Conservation (phyloP, 2,113 vertebrate species). For the Patagioenas fasciata region DNA sequence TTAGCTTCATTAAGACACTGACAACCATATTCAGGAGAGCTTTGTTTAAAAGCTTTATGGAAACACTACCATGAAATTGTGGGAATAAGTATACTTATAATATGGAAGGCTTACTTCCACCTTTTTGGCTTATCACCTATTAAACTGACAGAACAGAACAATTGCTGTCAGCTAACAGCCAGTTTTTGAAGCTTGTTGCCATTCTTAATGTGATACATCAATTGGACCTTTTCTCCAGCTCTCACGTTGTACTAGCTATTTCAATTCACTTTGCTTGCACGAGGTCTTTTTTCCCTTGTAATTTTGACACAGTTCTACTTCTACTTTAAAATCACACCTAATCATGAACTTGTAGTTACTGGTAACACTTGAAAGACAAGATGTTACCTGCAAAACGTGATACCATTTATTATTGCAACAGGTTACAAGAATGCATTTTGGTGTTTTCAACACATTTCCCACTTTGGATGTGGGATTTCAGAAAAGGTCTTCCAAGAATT, state of each 20-base stretch:
- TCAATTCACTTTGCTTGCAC: background rate
- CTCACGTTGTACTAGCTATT: slow-evolving; percentile 41
- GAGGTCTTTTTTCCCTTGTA: background rate
- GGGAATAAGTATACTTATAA: background rate
- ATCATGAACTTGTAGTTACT: background rate
- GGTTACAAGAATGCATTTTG: background rate
- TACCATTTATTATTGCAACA: background rate
- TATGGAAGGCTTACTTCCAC: background rate
- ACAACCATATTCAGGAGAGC: background rate
- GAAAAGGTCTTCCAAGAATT: background rate
- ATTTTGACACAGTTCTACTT: slow-evolving; percentile 16
- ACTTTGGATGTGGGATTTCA: background rate
- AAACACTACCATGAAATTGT: background rate
- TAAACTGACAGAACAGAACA: slow-evolving; percentile 29
- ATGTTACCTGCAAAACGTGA: background rate
- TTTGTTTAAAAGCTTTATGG: background rate
- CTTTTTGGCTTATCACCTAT: background rate
- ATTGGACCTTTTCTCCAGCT: slow-evolving; percentile 35
- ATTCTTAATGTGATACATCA: background rate
- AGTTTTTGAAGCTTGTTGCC: slow-evolving; percentile 20
- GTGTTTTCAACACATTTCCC: background rate
- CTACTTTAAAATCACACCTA: background rate
- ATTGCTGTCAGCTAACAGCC: slow-evolving; percentile 18
- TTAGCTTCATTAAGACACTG: background rate
- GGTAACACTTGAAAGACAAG: background rate